Conservation (phyloP, 2,113 vertebrate species). For the Halcyon malimbica region DNA sequence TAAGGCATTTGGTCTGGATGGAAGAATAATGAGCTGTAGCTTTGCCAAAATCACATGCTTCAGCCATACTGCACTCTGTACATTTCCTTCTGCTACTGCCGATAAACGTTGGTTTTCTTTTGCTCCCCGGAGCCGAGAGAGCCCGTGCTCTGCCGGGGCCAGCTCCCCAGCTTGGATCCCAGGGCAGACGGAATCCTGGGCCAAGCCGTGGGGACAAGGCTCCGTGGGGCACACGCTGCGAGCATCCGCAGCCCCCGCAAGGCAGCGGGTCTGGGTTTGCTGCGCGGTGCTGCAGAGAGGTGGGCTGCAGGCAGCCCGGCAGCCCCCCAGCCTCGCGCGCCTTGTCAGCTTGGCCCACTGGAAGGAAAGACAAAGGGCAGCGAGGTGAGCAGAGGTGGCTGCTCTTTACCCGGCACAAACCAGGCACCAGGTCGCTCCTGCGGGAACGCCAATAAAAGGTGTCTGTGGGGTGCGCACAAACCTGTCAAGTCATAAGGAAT, state of each 20-base stretch:
- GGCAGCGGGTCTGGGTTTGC: accelerated
- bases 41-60: neutral
- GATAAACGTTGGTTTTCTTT: neutral
- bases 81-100: slow-evolving; percentile 22
- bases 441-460: accelerated
- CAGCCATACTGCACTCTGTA: neutral
- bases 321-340: neutral
- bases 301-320: neutral
- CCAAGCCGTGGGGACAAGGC: accelerated
- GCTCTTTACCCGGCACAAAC: neutral
- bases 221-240: neutral
- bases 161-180: neutral
- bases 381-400: neutral
- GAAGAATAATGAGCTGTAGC: slow-evolving; percentile 16
- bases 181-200: neutral
- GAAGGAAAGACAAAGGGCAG: neutral
- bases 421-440: neutral
- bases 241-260: accelerated
- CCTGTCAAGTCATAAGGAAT: neutral
- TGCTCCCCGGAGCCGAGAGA: neutral
- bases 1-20: neutral
- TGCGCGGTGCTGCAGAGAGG: neutral
- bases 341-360: neutral
- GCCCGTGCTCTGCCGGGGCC: neutral
- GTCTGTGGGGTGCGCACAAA: neutral